Evolutionary conservation across 53 echinoderm and acorn worm genomes (phyloP).

Genomic region (Stichopus horrens): DNA sequence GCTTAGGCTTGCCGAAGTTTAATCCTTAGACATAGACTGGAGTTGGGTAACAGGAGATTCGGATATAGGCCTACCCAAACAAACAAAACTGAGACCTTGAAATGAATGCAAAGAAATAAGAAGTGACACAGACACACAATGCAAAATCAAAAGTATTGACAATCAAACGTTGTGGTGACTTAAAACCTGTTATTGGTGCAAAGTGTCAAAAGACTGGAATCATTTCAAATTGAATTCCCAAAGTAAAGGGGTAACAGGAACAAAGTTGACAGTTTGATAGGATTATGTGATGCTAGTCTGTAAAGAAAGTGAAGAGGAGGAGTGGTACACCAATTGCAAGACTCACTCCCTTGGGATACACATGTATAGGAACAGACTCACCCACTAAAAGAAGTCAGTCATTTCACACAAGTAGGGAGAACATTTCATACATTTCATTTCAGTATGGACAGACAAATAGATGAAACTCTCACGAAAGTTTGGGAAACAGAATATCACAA

Average conservation of each 20-base stretch:
- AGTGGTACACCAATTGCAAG: conserved; percentile 41
- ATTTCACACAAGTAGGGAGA: neutral
- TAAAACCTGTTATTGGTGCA: conserved; percentile 28
- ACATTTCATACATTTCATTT: conserved; percentile 28
- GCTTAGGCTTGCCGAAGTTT: too few relatives aligned
- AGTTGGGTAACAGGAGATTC: too few relatives aligned
- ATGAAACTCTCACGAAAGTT: conserved; percentile 11
- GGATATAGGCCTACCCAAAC: too few relatives aligned
- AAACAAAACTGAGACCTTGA: too few relatives aligned
- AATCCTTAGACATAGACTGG: too few relatives aligned
- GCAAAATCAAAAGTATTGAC: neutral
- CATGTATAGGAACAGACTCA: conserved; percentile 44
- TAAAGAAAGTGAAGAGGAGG: conserved; percentile 27
- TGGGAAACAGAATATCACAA: conserved; percentile 42
- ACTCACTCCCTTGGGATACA: conserved; percentile 49
- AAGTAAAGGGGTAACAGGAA: neutral
- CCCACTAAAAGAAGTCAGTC: neutral
- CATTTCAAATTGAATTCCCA: conserved; percentile 46
- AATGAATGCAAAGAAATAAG: too few relatives aligned
- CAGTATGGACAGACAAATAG: neutral
- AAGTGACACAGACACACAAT: too few relatives aligned
- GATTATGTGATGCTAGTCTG: conserved; percentile 2
- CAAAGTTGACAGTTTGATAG: conserved; percentile 43
- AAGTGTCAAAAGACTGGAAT: conserved; percentile 24
- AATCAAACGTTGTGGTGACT: conserved; percentile 18